These are phyloP conservation scores for Leptopilina drosophilae DNA, from an alignment of 2,888 invertebrate species.

Conservation along the genomic window DNA sequence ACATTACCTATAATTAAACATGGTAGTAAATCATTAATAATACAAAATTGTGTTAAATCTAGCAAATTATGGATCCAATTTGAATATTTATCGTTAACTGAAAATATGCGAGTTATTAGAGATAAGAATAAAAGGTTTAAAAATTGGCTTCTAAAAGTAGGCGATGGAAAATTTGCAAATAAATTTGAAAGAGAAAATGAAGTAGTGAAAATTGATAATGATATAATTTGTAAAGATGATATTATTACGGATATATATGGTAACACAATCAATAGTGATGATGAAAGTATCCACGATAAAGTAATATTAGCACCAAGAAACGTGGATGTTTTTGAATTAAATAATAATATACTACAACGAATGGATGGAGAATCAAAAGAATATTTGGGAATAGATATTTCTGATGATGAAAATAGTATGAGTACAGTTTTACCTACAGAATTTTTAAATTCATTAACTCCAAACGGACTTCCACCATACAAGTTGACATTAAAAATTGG, in stretches of 20 bases:
- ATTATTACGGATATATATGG: slow-evolving; percentile 43
- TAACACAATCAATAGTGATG: neutral
- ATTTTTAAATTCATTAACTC: slow-evolving; percentile 43
- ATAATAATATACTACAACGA: neutral
- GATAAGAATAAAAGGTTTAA: too few species aligned
- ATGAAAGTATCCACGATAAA: neutral
- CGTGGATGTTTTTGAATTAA: neutral
- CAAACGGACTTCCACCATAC: slow-evolving; percentile 14
- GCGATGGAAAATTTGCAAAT: neutral
- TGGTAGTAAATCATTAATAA: neutral
- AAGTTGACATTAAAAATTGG: slow-evolving; percentile 55
- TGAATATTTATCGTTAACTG: neutral
- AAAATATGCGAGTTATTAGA: neutral
- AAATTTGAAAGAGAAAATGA: neutral
- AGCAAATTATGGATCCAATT: neutral
- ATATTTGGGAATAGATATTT: neutral
- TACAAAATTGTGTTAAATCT: neutral
- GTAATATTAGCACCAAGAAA: neutral
- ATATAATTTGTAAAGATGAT: neutral
- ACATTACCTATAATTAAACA: neutral
- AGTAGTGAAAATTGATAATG: neutral
- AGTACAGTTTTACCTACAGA: slow-evolving; percentile 12
- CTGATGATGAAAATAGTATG: slow-evolving; percentile 4
- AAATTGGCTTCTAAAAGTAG: neutral
- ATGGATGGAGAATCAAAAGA: neutral